Evolutionary conservation across 2,113 vertebrate genomes (phyloP).

Genomic region (Nycticryphes semicollaris): DNA sequence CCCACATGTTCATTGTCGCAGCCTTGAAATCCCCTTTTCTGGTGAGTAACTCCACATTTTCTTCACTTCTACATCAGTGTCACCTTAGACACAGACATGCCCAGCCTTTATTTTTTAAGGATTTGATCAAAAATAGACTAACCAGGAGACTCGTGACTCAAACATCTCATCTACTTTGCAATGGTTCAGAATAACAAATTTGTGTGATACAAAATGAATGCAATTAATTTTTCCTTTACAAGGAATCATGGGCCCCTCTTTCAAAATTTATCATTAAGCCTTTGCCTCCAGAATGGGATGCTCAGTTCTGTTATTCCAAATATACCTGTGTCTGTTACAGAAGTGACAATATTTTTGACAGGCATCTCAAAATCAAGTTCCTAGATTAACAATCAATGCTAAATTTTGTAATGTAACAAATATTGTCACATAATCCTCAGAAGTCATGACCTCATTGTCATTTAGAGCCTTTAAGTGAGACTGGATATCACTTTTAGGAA

Average conservation of each 20-base stretch:
- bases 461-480: not conserved
- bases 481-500: not conserved
- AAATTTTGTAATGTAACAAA: not conserved
- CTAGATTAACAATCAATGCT: not conserved
- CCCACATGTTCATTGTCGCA: not conserved
- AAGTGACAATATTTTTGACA: not conserved
- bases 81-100: not conserved
- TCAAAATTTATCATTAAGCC: not conserved
- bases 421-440: not conserved
- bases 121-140: not conserved
- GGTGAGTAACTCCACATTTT: not conserved
- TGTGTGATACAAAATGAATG: not conserved
- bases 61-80: not conserved
- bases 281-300: not conserved
- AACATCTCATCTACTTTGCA: not conserved
- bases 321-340: not conserved
- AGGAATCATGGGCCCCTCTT: accelerated
- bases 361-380: not conserved
- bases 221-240: not conserved
- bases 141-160: not conserved
- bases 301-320: not conserved
- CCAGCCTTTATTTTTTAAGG: not conserved
- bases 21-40: not conserved
- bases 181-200: not conserved
- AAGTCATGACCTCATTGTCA: not conserved